Percentiles rank a stretch among this genome's conserved stretches.
Evolutionary conservation across 2,113 vertebrate genomes (phyloP).

Genomic region (Thamnophis sirtalis): DNA sequence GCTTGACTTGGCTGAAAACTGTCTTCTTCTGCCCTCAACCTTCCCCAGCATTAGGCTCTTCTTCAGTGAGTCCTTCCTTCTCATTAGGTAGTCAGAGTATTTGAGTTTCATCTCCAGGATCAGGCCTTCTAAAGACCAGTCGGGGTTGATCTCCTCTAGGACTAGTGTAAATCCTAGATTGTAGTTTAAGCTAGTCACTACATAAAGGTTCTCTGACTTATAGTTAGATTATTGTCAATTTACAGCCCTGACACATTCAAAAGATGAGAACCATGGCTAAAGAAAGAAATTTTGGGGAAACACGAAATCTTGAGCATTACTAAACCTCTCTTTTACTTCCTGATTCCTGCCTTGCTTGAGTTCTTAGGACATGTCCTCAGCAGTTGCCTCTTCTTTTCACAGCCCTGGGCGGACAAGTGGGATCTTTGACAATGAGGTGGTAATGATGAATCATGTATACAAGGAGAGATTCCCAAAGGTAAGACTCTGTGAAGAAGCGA

Average conservation of each 20-base stretch:
- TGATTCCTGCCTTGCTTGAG: neutral
- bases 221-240: neutral
- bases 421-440: conserved; percentile 90
- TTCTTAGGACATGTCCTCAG: neutral
- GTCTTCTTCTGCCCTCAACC: neutral
- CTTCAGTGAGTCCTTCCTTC: no score
- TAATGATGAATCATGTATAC: conserved; percentile 99
- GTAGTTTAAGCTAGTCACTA: neutral
- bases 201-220: neutral
- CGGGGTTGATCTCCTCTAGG: no score
- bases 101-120: no score
- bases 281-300: neutral
- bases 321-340: neutral
- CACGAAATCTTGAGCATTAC: neutral
- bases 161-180: no score
- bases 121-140: no score
- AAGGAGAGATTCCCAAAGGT: conserved; percentile 97
- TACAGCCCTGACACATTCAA: neutral
- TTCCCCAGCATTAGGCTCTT: no score
- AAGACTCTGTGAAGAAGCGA: conserved; percentile 1
- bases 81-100: no score
- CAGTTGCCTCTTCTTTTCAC: conserved; percentile 11
- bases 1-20: neutral
- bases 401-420: conserved; percentile 87
- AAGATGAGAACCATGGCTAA: neutral